Conservation (phyloP, 2,113 vertebrate genomes). For the Lonchura striata region DNA sequence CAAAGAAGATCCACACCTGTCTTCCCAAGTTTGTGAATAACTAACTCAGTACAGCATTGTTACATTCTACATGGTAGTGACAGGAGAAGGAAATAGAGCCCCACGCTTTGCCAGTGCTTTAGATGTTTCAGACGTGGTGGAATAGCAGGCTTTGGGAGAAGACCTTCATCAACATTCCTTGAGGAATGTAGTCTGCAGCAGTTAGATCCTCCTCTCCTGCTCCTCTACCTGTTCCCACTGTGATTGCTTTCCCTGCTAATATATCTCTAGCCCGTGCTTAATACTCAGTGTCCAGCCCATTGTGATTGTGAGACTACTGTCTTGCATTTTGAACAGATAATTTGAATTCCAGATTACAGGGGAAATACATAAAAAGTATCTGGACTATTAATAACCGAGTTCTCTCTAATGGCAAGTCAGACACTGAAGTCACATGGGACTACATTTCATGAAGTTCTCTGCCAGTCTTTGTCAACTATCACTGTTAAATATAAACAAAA, state of each 20-base stretch:
- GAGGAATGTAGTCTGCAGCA: neutral
- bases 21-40: neutral
- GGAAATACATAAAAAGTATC: neutral
- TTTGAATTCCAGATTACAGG: neutral
- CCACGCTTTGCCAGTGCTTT: neutral
- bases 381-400: neutral
- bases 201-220: neutral
- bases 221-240: neutral
- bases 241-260: neutral
- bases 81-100: conserved; percentile 37
- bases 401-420: neutral
- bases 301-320: neutral
- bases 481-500: neutral
- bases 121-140: neutral
- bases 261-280: neutral
- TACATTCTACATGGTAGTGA: neutral
- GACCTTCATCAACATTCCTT: neutral
- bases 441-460: neutral
- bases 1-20: neutral
- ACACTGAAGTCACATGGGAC: neutral
- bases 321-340: neutral
- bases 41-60: neutral
- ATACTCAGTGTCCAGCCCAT: neutral
- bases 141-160: neutral
- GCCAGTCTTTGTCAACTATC: neutral